phyloP scores from a whole-genome alignment of 2,113 vertebrate genomes.

The Petromus typicus region DNA sequence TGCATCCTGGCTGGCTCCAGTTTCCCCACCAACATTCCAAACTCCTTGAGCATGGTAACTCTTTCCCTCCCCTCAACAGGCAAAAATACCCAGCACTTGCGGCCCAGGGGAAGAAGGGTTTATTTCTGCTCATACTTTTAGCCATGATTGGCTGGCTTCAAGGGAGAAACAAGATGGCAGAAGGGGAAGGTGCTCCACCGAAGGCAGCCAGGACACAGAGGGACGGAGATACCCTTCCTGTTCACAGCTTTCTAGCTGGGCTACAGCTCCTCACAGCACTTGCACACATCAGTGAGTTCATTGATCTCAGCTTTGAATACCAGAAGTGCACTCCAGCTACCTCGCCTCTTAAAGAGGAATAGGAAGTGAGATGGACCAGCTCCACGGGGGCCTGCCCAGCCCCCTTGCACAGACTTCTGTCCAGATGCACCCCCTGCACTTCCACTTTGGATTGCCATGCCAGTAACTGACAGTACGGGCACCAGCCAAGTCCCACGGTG shows the following conservation, averaged over 20 bases:
- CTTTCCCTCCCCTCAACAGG: not conserved
- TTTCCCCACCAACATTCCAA: not conserved
- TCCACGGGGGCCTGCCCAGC: not conserved
- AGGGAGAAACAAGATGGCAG: not conserved
- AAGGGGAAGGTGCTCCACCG: not conserved
- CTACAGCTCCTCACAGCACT: not conserved
- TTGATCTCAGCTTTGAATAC: not conserved
- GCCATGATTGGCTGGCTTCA: not conserved
- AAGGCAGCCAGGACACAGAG: not conserved
- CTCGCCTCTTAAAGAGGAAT: slow-evolving; percentile 27
- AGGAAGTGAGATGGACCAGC: not conserved
- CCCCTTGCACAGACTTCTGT: not conserved
- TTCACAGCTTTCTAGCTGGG: not conserved
- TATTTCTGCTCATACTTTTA: not conserved
- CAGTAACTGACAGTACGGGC: not conserved
- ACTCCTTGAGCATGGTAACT: not conserved
- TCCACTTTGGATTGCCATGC: not conserved
- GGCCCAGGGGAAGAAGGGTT: not conserved
- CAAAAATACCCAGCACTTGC: not conserved
- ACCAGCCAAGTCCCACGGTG: not conserved
- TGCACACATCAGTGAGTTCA: not conserved
- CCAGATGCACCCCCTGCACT: not conserved
- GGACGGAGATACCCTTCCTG: not conserved
- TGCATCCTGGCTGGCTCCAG: not conserved
- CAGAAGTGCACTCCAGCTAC: not conserved